Base-by-base conservation (phyloP, 2,888 invertebrate genomes). In the Heliconius hortense region DNA sequence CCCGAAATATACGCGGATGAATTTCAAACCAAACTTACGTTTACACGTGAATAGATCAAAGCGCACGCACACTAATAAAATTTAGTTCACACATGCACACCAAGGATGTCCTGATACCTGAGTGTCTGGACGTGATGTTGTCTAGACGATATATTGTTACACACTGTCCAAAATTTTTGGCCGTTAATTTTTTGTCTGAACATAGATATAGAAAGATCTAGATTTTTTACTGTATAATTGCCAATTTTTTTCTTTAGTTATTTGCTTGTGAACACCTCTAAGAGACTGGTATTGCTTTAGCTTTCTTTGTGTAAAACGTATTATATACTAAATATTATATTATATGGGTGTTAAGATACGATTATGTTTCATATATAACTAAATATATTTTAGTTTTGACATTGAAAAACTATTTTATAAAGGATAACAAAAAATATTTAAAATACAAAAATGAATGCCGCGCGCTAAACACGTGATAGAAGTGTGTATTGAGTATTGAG, bases 1-100 rank as follows among this genome's bases (percentile, higher is more conserved):
- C 91, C 92, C 91, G 86, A 94, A 94, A 93, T 93, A 91, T 87
- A 78, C 86, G 84, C 90, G 89, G 88, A 92, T 89, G 88, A 88
- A 90, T 88, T 88, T 89, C 86, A 88, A 86, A 85, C 87, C 89
- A 87, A 88, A 87, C 86, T 85, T 85, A 87, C 87, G 86, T 85
- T 86, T 87, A 70, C 64, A 64, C 43, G 84, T 84, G 83, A 81
- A 81, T 72, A 77, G 74, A 77, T 77, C 78, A 72, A 77, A 72
- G 73, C 71, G 64, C 68, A 70, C 75, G 62, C 69, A 62, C 66
- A 63, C 73, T n/a, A 53, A 56, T 72, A 39, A 53, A 53, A 26
- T 60, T 53, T 73, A 53, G 43, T 70, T 26, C 68, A 74, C 74
- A 74, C 68, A 69, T 24, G 18, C 62, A 82, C 28, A 31, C 24